These are phyloP conservation scores for Pogonognathellus flavescens DNA, from an alignment of 1,140 invertebrate species.

Conservation along the genomic window DNA sequence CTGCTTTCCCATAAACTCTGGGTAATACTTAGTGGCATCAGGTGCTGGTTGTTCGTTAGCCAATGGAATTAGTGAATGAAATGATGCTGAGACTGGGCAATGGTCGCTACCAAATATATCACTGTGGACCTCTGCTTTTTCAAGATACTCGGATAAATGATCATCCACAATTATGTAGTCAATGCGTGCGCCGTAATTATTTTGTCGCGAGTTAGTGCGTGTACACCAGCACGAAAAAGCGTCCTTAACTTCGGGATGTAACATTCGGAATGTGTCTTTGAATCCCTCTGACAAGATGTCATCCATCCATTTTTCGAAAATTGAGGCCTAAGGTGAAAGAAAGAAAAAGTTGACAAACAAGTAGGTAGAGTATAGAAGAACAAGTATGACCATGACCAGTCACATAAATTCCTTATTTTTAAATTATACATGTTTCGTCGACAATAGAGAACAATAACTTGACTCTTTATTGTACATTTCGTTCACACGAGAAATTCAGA, in stretches of 20 bases:
- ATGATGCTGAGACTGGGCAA: slow-evolving; percentile 72
- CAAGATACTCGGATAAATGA: slow-evolving; percentile 68
- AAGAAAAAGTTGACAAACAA: too few relatives aligned
- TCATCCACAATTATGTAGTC: slow-evolving; percentile 74
- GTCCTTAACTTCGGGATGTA: slow-evolving; percentile 71
- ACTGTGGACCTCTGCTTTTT: slow-evolving; percentile 70
- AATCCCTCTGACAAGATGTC: slow-evolving; percentile 70
- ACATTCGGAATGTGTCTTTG: slow-evolving; percentile 73
- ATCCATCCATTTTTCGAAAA: slow-evolving; percentile 71
- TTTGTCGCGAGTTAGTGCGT: slow-evolving; percentile 71
- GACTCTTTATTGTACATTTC: neutral
- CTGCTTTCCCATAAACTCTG: slow-evolving; percentile 74
- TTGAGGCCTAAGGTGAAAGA: too few relatives aligned
- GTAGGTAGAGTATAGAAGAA: too few relatives aligned
- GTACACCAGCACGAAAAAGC: slow-evolving; percentile 76
- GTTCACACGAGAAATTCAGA: neutral
- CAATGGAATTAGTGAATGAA: slow-evolving; percentile 68
- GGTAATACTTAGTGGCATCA: slow-evolving; percentile 72
- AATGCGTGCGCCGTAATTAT: slow-evolving; percentile 75
- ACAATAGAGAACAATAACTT: too few relatives aligned
- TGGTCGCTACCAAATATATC: slow-evolving; percentile 76
- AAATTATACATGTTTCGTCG: too few relatives aligned
- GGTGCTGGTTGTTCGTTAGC: slow-evolving; percentile 69
- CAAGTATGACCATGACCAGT: too few relatives aligned
- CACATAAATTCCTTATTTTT: too few relatives aligned